A percentile compares a stretch with the other conserved stretches of the same genome.
These are phyloP conservation scores for Acromyrmex charruanus DNA, from an alignment of 1,140 invertebrate species.

Conservation along the genomic window DNA sequence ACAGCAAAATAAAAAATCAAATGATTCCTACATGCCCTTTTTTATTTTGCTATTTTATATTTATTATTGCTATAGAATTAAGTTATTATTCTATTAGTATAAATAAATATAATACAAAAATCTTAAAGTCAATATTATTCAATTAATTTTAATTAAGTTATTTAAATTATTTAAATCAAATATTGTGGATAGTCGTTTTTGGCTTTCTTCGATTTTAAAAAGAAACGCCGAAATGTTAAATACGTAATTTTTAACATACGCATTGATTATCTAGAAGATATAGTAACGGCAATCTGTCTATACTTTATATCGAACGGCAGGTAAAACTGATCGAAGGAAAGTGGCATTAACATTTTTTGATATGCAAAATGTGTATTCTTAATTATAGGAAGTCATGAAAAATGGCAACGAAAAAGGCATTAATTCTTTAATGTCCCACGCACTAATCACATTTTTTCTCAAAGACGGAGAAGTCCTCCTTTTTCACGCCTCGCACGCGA, in stretches of 20 bases:
- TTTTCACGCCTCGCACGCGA: conserved; percentile 42
- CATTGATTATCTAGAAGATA: neutral
- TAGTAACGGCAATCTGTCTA: neutral
- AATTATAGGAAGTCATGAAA: conserved; percentile 17
- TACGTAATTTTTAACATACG: conserved; percentile 2
- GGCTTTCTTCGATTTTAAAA: neutral
- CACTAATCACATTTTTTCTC: conserved; percentile 29
- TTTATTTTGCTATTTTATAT: no score
- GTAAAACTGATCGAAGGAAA: neutral
- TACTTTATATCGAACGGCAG: neutral
- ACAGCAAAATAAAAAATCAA: no score
- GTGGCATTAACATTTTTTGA: neutral
- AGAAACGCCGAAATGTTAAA: neutral
- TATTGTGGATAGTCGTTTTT: no score
- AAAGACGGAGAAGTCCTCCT: neutral
- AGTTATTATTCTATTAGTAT: no score
- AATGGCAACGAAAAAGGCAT: conserved; percentile 15
- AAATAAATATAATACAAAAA: neutral
- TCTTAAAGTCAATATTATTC: neutral
- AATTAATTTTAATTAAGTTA: conserved; percentile 13
- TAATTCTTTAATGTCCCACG: conserved; percentile 35
- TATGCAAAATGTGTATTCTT: neutral
- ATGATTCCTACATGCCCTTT: no score
- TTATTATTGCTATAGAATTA: neutral
- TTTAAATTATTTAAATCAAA: neutral